These are phyloP conservation scores for Brenthis ino DNA, from an alignment of 2,888 invertebrate species.

Conservation along the genomic window DNA sequence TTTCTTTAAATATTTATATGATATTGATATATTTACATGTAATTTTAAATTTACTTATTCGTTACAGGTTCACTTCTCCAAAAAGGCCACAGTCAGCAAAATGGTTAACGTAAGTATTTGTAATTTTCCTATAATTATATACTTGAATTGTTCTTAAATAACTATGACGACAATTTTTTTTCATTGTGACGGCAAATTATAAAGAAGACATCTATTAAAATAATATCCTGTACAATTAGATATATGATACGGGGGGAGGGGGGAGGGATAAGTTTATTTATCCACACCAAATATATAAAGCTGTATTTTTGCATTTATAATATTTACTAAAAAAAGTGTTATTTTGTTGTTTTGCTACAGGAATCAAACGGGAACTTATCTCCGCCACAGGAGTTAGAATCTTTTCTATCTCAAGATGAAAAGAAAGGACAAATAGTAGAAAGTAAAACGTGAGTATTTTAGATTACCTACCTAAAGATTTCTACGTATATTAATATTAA, in stretches of 20 bases:
- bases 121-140: no score
- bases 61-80: constrained; percentile 25
- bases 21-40: background rate
- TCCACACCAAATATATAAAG: background rate
- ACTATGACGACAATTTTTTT: no score
- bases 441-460: constrained; percentile 73
- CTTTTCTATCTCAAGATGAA: constrained; percentile 90
- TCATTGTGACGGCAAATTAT: no score
- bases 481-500: no score
- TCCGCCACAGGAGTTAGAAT: constrained; percentile 88
- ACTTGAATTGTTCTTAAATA: no score
- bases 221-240: no score
- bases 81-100: constrained; percentile 15
- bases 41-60: constrained; percentile 24
- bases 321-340: background rate
- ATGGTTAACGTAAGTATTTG: constrained; percentile 44
- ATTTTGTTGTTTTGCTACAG: constrained; percentile 47
- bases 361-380: constrained; percentile 69
- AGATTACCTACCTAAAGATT: background rate
- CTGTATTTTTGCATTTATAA: background rate
- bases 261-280: no score
- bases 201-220: no score
- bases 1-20: background rate
- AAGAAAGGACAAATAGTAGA: constrained; percentile 72
- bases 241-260: no score